These are phyloP conservation scores for Helicoverpa assulta DNA, from an alignment of 2,888 invertebrate species.

Conservation along the genomic window DNA sequence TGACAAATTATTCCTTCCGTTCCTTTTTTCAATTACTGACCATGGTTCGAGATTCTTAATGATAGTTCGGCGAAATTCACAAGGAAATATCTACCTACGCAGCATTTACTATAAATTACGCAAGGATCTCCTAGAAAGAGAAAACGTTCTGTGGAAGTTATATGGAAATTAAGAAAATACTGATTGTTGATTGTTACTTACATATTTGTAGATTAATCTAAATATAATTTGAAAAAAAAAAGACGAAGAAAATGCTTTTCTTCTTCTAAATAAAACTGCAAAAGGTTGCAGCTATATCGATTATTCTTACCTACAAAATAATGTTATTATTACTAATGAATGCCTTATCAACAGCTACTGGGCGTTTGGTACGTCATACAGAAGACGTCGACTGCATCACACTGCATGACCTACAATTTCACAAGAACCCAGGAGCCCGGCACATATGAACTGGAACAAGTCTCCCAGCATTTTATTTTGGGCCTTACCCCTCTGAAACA, in stretches of 20 bases:
- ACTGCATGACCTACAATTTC: slow-evolving; percentile 95
- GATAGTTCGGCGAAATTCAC: neutral
- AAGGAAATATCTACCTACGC: neutral
- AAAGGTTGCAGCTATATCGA: too few species aligned
- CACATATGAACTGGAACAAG: slow-evolving; percentile 92
- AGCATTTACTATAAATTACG: too few species aligned
- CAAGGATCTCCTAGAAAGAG: too few species aligned
- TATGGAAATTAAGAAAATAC: too few species aligned
- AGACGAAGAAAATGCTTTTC: too few species aligned
- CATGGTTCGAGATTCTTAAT: neutral
- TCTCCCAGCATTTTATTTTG: slow-evolving; percentile 92
- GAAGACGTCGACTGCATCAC: slow-evolving; percentile 95
- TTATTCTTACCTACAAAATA: too few species aligned
- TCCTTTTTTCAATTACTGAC: slow-evolving; percentile 6
- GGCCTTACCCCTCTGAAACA: slow-evolving; percentile 94
- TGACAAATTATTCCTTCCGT: slow-evolving; percentile 31
- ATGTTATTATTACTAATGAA: slow-evolving; percentile 1
- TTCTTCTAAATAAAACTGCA: too few species aligned
- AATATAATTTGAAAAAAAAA: too few species aligned
- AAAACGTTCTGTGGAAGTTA: too few species aligned
- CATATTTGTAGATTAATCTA: too few species aligned
- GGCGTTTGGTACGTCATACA: slow-evolving; percentile 95
- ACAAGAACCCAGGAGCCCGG: slow-evolving; percentile 92
- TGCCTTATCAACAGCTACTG: slow-evolving; percentile 89
- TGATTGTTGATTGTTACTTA: too few species aligned